Conservation (phyloP, 1,140 invertebrate genomes). For the Leucophenga varia region DNA sequence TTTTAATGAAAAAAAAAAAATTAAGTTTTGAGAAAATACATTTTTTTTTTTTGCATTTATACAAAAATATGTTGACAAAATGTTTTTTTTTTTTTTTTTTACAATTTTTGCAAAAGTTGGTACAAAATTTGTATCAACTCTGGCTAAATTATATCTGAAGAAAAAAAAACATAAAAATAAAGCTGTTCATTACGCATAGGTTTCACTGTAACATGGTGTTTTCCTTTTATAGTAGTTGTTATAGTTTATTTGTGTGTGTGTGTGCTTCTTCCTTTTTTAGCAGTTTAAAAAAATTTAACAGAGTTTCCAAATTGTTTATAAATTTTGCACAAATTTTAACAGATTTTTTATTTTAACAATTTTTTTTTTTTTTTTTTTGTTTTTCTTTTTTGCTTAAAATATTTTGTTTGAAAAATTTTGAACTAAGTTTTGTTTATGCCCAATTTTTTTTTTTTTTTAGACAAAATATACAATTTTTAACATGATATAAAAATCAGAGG, state of each 20-base stretch:
- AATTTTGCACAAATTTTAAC: conserved; percentile 21
- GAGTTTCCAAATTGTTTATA: not conserved
- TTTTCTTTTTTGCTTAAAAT: conserved; percentile 28
- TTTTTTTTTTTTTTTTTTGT: conserved; percentile 12
- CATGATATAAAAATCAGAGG: too few relatives aligned
- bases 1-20: too few relatives aligned
- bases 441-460: conserved; percentile 38
- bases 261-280: not conserved
- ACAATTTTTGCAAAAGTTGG: conserved; percentile 34
- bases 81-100: conserved; percentile 18
- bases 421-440: too few relatives aligned
- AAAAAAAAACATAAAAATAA: conserved; percentile 12
- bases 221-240: too few relatives aligned
- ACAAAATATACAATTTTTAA: conserved; percentile 21
- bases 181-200: not conserved
- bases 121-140: conserved; percentile 17
- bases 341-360: conserved; percentile 27
- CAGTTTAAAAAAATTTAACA: not conserved
- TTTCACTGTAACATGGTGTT: not conserved
- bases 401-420: too few relatives aligned
- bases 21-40: too few relatives aligned
- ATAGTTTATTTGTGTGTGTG: not conserved
- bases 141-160: not conserved
- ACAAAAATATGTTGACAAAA: too few relatives aligned
- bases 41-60: conserved; percentile 3